Conservation (phyloP, 2,113 vertebrate species). For the Nymphicus hollandicus region DNA sequence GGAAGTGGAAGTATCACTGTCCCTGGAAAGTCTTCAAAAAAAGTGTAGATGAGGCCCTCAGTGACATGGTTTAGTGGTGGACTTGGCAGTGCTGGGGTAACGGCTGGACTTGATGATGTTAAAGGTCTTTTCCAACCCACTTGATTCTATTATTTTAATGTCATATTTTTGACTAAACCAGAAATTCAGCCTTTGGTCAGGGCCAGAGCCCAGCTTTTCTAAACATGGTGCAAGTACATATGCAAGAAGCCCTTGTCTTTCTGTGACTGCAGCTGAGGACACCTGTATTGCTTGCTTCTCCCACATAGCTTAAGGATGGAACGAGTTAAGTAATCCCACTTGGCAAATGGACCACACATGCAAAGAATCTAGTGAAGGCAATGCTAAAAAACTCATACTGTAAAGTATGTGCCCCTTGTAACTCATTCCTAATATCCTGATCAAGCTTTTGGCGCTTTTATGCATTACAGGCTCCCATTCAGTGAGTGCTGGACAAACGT, state of each 20-base stretch:
- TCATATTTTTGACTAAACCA: not conserved
- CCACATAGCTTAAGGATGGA: not conserved
- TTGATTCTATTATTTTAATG: not conserved
- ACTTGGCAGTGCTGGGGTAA: not conserved
- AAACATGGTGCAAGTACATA: accelerated
- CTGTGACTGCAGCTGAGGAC: not conserved
- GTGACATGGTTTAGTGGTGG: not conserved
- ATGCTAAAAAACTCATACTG: not conserved
- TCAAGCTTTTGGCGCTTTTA: not conserved
- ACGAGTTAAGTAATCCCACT: not conserved
- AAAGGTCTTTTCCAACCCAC: not conserved
- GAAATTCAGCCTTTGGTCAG: not conserved
- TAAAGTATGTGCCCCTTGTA: not conserved
- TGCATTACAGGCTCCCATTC: not conserved
- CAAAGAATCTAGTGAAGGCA: not conserved
- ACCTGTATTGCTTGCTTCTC: not conserved
- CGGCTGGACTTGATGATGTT: not conserved
- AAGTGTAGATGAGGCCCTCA: not conserved
- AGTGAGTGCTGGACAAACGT: not conserved
- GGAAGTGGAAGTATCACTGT: not conserved
- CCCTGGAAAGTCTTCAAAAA: not conserved
- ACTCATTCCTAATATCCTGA: not conserved
- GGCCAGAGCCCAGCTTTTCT: not conserved
- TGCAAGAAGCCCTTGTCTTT: not conserved
- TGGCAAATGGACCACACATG: not conserved